Evolutionary conservation across 2,113 vertebrate species (phyloP).

Genomic region (Bostrychus sinensis): DNA sequence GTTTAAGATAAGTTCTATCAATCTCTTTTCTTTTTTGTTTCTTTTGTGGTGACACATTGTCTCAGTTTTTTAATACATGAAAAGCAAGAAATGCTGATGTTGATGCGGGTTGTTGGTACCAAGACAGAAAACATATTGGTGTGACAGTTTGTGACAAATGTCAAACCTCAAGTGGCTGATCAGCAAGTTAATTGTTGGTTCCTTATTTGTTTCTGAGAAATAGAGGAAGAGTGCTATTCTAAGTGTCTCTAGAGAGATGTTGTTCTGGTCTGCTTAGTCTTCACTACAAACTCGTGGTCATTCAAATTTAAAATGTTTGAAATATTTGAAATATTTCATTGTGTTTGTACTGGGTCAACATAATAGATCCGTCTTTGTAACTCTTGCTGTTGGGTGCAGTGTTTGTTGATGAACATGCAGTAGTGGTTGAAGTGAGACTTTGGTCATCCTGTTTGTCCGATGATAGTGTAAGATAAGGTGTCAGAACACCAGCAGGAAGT

Average conservation of each 20-base stretch:
- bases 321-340: no score
- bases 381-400: neutral
- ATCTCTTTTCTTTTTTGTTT: no score
- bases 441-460: constrained; percentile 5
- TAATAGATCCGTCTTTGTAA: neutral
- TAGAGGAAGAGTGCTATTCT: neutral
- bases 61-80: no score
- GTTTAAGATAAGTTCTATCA: no score
- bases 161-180: neutral
- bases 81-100: no score
- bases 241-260: constrained; percentile 16
- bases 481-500: constrained; percentile 29
- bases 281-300: no score
- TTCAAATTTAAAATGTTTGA: no score
- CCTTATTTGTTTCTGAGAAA: constrained; percentile 46
- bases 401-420: neutral
- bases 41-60: no score
- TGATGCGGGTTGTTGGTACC: no score
- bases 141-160: neutral
- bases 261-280: constrained; percentile 5
- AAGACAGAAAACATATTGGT: no score
- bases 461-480: neutral
- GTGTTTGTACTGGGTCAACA: neutral
- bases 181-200: constrained; percentile 26
- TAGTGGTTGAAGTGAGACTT: constrained; percentile 39